Percentiles rank a stretch among this genome's conserved stretches.
These are phyloP conservation scores for Agrotis exclamationis DNA, from an alignment of 2,888 invertebrate species.

Conservation along the genomic window DNA sequence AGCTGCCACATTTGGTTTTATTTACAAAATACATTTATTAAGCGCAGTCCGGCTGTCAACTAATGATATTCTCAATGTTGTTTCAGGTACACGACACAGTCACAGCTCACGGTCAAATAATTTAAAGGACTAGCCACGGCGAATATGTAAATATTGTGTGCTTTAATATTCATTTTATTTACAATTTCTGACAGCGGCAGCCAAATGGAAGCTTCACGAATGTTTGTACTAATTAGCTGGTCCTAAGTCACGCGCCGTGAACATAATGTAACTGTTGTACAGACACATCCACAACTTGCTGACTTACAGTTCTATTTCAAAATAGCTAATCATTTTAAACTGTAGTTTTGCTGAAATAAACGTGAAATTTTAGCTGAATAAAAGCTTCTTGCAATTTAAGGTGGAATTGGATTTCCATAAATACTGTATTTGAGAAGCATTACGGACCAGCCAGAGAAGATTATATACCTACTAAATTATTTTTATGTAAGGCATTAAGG, in stretches of 20 bases:
- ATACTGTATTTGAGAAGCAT: conserved; percentile 18
- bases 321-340: conserved; percentile 13
- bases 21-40: conserved; percentile 20
- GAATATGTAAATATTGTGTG: conserved; percentile 67
- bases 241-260: conserved; percentile 23
- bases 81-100: conserved; percentile 70
- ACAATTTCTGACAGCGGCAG: conserved; percentile 58
- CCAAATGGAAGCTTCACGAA: conserved; percentile 38
- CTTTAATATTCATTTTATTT: conserved; percentile 71
- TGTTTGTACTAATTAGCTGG: conserved; percentile 33
- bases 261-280: conserved; percentile 30
- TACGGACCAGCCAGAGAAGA: not conserved
- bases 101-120: conserved; percentile 46
- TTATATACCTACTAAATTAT: conserved; percentile 21
- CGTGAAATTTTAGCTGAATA: not conserved
- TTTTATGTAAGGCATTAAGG: conserved; percentile 1
- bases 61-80: conserved; percentile 67
- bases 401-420: conserved; percentile 18
- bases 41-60: conserved; percentile 39
- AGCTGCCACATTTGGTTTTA: conserved; percentile 31
- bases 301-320: conserved; percentile 9
- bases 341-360: conserved; percentile 11
- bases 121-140: conserved; percentile 43
- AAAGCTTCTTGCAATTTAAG: not conserved
- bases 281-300: conserved; percentile 28